Percentiles rank a stretch among this genome's conserved stretches.
Conservation (phyloP, 64 coral and sea anemone genomes). For the Stichodactyla mertensii region DNA sequence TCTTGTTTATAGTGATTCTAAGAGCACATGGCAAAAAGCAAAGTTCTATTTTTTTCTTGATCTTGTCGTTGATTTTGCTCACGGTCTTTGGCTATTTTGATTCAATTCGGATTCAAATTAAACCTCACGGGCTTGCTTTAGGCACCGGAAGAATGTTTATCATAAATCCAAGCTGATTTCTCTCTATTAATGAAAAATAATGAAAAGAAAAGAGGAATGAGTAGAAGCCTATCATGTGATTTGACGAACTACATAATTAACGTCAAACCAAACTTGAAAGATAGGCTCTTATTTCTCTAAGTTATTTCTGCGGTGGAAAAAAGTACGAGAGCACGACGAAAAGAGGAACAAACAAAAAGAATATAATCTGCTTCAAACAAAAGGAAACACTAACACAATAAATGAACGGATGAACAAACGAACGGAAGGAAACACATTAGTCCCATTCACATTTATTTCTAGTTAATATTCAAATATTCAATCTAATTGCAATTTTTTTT, state of each 20-base stretch:
- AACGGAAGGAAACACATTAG: no score
- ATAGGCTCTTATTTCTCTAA: no score
- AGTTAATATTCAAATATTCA: not conserved
- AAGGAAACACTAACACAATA: no score
- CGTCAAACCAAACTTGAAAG: no score
- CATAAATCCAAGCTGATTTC: no score
- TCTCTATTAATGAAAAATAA: not conserved
- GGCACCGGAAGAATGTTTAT: not conserved
- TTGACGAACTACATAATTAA: no score
- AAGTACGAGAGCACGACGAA: no score
- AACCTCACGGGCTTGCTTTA: not conserved
- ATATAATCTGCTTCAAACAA: no score
- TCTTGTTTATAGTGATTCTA: not conserved
- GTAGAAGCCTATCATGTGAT: not conserved
- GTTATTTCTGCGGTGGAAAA: no score
- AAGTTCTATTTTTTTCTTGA: not conserved
- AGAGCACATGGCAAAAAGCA: not conserved
- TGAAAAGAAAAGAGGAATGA: not conserved
- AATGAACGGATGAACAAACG: no score
- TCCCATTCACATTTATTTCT: no score
- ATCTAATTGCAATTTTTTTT: not conserved
- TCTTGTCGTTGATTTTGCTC: not conserved
- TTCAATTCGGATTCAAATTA: not conserved
- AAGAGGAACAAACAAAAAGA: no score
- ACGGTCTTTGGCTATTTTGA: not conserved